Conservation (phyloP, 2,113 vertebrate species). For the Cyprinus carpio region DNA sequence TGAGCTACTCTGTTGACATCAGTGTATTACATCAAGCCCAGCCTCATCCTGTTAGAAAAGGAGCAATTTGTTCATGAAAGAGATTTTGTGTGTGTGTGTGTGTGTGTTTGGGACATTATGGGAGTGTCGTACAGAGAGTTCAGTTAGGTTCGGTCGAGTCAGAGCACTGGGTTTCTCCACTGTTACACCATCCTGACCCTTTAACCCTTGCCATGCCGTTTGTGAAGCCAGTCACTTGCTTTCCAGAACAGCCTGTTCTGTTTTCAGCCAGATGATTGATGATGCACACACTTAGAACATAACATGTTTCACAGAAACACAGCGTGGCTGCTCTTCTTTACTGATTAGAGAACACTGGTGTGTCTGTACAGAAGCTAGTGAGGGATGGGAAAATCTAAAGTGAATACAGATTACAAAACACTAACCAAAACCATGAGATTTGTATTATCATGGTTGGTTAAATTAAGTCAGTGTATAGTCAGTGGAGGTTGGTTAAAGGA, state of each 20-base stretch:
- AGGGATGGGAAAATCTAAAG: not conserved
- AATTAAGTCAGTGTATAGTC: no score
- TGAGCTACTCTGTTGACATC: constrained; percentile 38
- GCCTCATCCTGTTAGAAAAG: not conserved
- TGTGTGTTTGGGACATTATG: not conserved
- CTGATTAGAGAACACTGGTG: not conserved
- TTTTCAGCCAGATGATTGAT: not conserved
- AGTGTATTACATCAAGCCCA: constrained; percentile 17
- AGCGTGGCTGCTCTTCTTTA: not conserved
- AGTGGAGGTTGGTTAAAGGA: no score
- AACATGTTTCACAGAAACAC: not conserved
- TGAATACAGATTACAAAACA: no score
- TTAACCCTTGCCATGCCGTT: constrained; percentile 17
- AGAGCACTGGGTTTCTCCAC: constrained; percentile 34
- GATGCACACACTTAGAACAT: constrained; percentile 13
- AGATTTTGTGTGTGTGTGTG: not conserved
- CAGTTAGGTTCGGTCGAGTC: not conserved
- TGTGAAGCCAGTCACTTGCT: not conserved
- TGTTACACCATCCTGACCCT: constrained; percentile 42
- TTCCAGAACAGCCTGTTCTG: not conserved
- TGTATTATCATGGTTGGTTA: no score
- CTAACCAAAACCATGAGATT: no score
- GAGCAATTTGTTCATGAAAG: not conserved
- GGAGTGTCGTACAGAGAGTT: not conserved
- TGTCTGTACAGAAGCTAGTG: constrained; percentile 20